Evolutionary conservation across 2,113 vertebrate genomes (phyloP), one percentile per base, ranked within the genome.

Genomic region (Jaculus jaculus): DNA sequence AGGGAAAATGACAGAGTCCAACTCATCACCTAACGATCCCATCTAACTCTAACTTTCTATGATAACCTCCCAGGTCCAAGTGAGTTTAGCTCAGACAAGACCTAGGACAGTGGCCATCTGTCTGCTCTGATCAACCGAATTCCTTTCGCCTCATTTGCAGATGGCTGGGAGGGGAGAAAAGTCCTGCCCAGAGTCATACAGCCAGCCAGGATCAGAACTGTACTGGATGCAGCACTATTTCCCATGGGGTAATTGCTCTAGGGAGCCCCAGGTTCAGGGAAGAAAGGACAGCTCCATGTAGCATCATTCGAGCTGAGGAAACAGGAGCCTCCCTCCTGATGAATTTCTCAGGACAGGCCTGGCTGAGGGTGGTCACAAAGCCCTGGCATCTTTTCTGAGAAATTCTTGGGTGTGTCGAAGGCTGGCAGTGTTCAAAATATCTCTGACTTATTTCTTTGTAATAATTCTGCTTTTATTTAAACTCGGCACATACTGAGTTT

Each of bases 381-480:
- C 16, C 77, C 16, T 69, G 78, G 21, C 30, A 30, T 51, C 20
- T 79, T 72, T 39, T 89, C 65, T 68, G 88, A 87, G 78, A 34
- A 89, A 84, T 80, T 54, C 61, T 63, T 32, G 37, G 20, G 28
- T 75, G 17, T 30, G 28, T 15, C 7, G 60, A 12, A 73, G 65
- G 51, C 42, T 30, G 37, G 37, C 21, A 6, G 39, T 24, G 47
- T 61, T 90, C 89, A 88, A 47, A 75, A 58, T 51, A 47, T 73
- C 81, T 87, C n/a, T 28, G 12, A 77, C 39, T 37, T 54, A 23
- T 88, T 73, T 63, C 37, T 86, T 92, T 18, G 1, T n/a, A 81
- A 42, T 89, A 15, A 86, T 30, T 78, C 78, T 77, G 47, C 72
- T 95, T 91, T 82, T 84, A 74, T 65, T 85, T 68, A 84, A 89